These are phyloP conservation scores for Sinohyriopsis cumingii DNA, from an alignment of 2,888 invertebrate genomes.

Conservation along the genomic window DNA sequence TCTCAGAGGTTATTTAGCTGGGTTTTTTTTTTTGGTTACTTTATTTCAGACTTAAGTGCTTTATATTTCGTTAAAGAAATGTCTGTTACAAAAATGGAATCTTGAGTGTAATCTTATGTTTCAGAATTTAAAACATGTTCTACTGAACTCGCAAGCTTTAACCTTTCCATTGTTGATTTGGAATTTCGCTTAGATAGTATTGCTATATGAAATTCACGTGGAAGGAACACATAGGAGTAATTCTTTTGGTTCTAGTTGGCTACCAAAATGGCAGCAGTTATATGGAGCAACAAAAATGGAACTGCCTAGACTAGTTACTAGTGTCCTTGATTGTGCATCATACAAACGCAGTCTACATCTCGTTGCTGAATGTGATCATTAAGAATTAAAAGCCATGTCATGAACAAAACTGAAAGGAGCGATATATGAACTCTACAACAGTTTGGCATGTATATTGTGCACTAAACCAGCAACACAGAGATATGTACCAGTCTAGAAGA, in stretches of 20 bases:
- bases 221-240: conserved; percentile 7
- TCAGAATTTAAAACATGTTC: conserved; percentile 13
- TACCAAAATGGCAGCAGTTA: conserved; percentile 11
- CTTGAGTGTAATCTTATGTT: conserved; percentile 15
- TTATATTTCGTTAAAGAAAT: conserved; percentile 22
- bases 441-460: conserved; percentile 25
- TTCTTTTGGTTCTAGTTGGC: conserved; percentile 21
- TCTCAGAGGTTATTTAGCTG: too few species aligned
- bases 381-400: conserved; percentile 13
- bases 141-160: conserved; percentile 24
- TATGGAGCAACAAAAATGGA: conserved; percentile 19
- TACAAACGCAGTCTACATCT: conserved; percentile 12
- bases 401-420: conserved; percentile 22
- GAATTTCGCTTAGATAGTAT: conserved; percentile 32
- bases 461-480: conserved; percentile 17
- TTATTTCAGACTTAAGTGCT: too few species aligned
- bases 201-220: conserved; percentile 17
- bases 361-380: conserved; percentile 22
- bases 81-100: conserved; percentile 17
- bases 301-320: conserved; percentile 13
- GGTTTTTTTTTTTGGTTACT: too few species aligned
- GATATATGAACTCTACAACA: conserved; percentile 35
- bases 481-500: conserved; percentile 14
- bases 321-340: conserved; percentile 11
- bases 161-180: conserved; percentile 30